Percentiles rank a stretch among this genome's conserved stretches.
phyloP scores from a whole-genome alignment of 2,797 vertebrate species.

The Leuciscus waleckii region DNA sequence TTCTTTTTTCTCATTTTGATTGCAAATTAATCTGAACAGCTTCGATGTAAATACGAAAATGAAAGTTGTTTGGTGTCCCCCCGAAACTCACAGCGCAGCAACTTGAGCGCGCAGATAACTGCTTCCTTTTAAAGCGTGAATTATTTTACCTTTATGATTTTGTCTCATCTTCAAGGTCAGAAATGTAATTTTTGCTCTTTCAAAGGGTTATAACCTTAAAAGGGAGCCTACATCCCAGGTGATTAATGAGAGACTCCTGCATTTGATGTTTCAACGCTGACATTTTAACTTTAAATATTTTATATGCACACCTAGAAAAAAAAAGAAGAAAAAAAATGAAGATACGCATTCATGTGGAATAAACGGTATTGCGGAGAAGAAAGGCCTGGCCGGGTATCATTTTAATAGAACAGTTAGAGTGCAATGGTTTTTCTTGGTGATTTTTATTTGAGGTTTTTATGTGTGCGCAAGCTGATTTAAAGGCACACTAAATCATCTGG shows the following conservation, averaged over 20 bases:
- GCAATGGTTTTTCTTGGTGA: constrained; percentile 86
- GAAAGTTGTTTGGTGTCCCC: constrained; percentile 82
- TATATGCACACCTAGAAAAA: constrained; percentile 84
- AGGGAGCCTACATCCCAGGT: constrained; percentile 84
- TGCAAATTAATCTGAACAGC: constrained; percentile 85
- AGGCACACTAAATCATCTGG: constrained; percentile 85
- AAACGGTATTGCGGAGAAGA: constrained; percentile 86
- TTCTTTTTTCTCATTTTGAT: constrained; percentile 80
- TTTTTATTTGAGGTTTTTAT: constrained; percentile 89
- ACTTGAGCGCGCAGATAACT: constrained; percentile 82
- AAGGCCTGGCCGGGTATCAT: constrained; percentile 81
- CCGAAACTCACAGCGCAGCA: constrained; percentile 72
- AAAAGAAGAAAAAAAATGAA: constrained; percentile 81
- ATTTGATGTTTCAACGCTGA: constrained; percentile 90
- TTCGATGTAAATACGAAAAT: constrained; percentile 84
- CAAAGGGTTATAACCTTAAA: constrained; percentile 91
- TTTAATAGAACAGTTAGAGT: constrained; percentile 88
- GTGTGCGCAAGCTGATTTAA: constrained; percentile 87
- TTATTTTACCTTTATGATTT: constrained; percentile 91
- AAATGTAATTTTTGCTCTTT: constrained; percentile 92
- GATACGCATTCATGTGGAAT: constrained; percentile 89
- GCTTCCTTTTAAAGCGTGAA: constrained; percentile 87
- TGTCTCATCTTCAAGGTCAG: constrained; percentile 91
- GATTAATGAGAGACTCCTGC: constrained; percentile 85
- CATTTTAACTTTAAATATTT: constrained; percentile 91